These are phyloP conservation scores for Gymnoscopelus microlampas DNA, from an alignment of 2,797 vertebrate species.

Conservation along the genomic window DNA sequence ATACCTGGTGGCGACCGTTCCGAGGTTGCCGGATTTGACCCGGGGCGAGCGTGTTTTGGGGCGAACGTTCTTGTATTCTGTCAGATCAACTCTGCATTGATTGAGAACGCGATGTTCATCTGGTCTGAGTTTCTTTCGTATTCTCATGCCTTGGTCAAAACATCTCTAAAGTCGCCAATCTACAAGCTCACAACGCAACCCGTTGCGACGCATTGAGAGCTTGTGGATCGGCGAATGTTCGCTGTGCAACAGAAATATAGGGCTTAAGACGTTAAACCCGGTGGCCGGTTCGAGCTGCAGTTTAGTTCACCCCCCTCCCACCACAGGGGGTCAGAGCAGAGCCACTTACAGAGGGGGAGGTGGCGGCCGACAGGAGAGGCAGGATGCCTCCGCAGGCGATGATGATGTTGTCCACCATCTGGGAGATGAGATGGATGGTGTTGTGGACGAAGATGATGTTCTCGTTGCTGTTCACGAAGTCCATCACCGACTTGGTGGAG, in stretches of 20 bases:
- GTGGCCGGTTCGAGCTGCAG: slow-evolving; percentile 41
- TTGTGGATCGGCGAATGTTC: too few species aligned
- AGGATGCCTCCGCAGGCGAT: slow-evolving; percentile 99
- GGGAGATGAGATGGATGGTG: slow-evolving; percentile 99
- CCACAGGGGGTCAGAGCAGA: slow-evolving; percentile 69
- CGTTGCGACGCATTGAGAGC: too few species aligned
- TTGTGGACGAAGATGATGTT: slow-evolving; percentile 99
- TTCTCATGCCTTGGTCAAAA: neutral
- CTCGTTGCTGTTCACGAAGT: slow-evolving; percentile 99
- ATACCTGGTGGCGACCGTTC: too few species aligned
- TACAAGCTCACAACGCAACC: too few species aligned
- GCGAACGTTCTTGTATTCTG: too few species aligned
- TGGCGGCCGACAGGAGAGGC: slow-evolving; percentile 95
- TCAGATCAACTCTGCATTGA: too few species aligned
- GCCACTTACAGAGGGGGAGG: slow-evolving; percentile 98
- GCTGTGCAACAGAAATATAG: too few species aligned
- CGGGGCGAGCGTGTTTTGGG: too few species aligned
- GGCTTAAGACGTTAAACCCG: neutral
- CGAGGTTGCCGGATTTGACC: too few species aligned
- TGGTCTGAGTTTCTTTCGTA: neutral
- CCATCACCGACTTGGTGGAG: slow-evolving; percentile 99
- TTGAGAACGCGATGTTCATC: neutral
- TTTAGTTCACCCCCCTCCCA: slow-evolving; percentile 31
- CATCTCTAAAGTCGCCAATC: too few species aligned
- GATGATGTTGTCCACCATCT: slow-evolving; percentile 99